Conservation (phyloP, 2,888 invertebrate species). For the Choristoneura rosaceana region DNA sequence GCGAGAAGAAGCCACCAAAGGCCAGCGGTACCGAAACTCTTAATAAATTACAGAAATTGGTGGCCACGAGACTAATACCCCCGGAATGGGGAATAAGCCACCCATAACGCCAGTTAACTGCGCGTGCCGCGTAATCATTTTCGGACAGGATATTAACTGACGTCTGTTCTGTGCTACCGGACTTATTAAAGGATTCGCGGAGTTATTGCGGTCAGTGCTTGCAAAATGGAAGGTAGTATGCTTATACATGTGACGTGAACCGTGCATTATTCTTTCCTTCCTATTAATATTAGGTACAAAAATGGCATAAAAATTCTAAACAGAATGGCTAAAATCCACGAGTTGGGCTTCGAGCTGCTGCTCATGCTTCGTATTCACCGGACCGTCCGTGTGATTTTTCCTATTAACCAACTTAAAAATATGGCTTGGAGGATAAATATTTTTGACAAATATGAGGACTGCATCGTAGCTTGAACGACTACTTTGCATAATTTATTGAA, state of each 20-base stretch:
- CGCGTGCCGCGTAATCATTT: slow-evolving; percentile 81
- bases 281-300: not conserved
- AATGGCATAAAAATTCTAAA: not conserved
- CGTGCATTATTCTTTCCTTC: not conserved
- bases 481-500: no score
- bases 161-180: slow-evolving; percentile 67
- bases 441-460: no score
- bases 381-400: no score
- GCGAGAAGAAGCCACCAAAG: slow-evolving; percentile 75
- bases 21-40: slow-evolving; percentile 73
- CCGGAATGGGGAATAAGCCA: slow-evolving; percentile 82
- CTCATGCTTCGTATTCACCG: no score
- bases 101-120: slow-evolving; percentile 79
- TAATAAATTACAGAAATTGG: slow-evolving; percentile 84
- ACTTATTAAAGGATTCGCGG: slow-evolving; percentile 69
- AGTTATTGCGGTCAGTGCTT: slow-evolving; percentile 46
- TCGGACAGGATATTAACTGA: slow-evolving; percentile 81
- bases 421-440: no score
- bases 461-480: no score
- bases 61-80: slow-evolving; percentile 75
- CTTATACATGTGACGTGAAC: not conserved
- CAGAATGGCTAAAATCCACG: no score
- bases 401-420: no score
- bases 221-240: slow-evolving; percentile 42
- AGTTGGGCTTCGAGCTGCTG: no score